A percentile compares a stretch with the other conserved stretches of the same genome.
phyloP scores from a whole-genome alignment of 2,888 invertebrate genomes.

The Patella pellucida region DNA sequence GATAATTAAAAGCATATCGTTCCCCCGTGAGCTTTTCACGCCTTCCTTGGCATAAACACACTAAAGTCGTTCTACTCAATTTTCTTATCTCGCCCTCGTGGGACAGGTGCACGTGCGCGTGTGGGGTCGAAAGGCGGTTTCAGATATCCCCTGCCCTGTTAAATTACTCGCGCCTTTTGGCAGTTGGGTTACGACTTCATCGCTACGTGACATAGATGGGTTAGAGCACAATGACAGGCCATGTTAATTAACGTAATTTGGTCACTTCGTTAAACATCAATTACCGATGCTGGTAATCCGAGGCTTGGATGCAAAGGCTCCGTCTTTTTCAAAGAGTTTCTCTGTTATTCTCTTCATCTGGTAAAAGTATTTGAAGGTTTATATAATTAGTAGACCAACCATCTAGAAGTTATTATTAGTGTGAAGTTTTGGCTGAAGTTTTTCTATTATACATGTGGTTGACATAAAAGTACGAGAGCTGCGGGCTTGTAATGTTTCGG shows the following conservation, averaged over 20 bases:
- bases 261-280: conserved; percentile 12
- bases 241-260: conserved; percentile 5
- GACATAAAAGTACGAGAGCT: no score
- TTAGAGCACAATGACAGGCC: conserved; percentile 9
- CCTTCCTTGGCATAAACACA: conserved; percentile 20
- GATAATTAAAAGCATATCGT: conserved; percentile 18
- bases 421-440: no score
- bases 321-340: not conserved
- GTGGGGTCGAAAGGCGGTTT: conserved; percentile 18
- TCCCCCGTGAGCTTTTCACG: conserved; percentile 17
- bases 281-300: not conserved
- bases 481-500: no score
- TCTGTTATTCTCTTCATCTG: conserved; percentile 7
- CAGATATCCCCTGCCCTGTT: conserved; percentile 12
- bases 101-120: conserved; percentile 22
- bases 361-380: conserved; percentile 3
- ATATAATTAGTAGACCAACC: conserved; percentile 11
- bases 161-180: conserved; percentile 7
- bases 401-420: not conserved
- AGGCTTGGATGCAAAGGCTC: not conserved
- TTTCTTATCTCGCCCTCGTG: conserved; percentile 13
- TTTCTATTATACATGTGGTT: no score
- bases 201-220: not conserved
- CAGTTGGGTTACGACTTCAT: not conserved
- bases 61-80: conserved; percentile 4